These are phyloP conservation scores for Blennius ocellaris DNA, from an alignment of 2,113 vertebrate genomes.

Conservation along the genomic window DNA sequence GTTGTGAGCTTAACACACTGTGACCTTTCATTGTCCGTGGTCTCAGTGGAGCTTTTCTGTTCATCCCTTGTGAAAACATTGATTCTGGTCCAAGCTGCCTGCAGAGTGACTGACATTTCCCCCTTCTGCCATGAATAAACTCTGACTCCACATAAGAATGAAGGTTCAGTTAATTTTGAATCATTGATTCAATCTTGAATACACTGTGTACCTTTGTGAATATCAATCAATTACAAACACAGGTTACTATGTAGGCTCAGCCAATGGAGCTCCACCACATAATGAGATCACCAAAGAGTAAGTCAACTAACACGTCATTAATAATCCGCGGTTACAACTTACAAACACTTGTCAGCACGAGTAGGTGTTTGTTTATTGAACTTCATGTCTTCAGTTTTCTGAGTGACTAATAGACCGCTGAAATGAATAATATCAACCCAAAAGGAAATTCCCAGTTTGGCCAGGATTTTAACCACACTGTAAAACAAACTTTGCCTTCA, in stretches of 20 bases:
- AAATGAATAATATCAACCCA: constrained; percentile 12
- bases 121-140: constrained; percentile 11
- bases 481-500: too few species aligned
- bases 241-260: too few species aligned
- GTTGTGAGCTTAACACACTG: constrained; percentile 28
- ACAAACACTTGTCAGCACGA: constrained; percentile 12
- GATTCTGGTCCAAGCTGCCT: not conserved
- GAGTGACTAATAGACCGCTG: not conserved
- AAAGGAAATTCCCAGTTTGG: not conserved
- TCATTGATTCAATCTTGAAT: not conserved
- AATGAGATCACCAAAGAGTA: not conserved
- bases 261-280: too few species aligned
- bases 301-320: not conserved
- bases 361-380: constrained; percentile 20
- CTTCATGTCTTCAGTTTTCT: not conserved
- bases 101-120: constrained; percentile 13
- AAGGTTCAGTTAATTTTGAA: not conserved
- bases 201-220: too few species aligned
- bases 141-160: not conserved
- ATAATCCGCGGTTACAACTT: not conserved
- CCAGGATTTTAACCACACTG: not conserved
- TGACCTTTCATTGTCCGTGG: constrained; percentile 49
- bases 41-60: constrained; percentile 21
- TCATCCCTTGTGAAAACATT: constrained; percentile 49
- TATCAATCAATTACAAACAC: too few species aligned